Base-by-base conservation (phyloP, 1,140 invertebrate genomes). In the Orchesella cincta region DNA sequence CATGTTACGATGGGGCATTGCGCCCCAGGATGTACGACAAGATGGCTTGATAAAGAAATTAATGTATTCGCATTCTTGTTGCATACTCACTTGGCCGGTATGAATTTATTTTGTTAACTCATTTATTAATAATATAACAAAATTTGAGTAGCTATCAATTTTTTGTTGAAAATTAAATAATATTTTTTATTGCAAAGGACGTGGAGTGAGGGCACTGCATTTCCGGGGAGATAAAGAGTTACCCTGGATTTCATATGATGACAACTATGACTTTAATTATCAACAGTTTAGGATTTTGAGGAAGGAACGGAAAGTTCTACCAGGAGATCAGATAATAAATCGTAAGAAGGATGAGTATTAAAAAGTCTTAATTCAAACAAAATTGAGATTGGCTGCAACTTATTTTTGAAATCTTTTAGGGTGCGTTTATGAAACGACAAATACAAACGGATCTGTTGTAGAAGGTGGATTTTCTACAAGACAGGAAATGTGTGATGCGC, bases 401-500 rank as follows among this genome's bases (percentile, higher is more conserved):
- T 31, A 26, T 57, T 57, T 57, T 26, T 57, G 54, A 5, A n/a
- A 18, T 8, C n/a, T 64, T 14, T 33, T 39, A 67, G 62, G 62
- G 29, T 67, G 62, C n/a, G 8, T 29, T 8, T 67, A 31, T 31
- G 62, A 67, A 31, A 67, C 62, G 5, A 67, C 62, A 12, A 29
- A 29, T 2, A 67, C 29, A 67, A 29, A 12, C 8, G 29, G 33
- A 8, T 26, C 31, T 29, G 33, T 29, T 29, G 62, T 67, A 16
- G 85, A 97, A 0, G 62, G 62, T 16, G 62, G 62, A 3, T 26
- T 67, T 5, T 29, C 62, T 14, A 26, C 33, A 8, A 3, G 31
- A 33, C 3, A 67, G 8, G 62, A 67, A 33, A 8, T 18, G 8
- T 67, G 62, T 29, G 12, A 31, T 67, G 62, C 3, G 8, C 26